Base-by-base conservation (phyloP, 2,888 invertebrate species). In the Carabus problematicus region DNA sequence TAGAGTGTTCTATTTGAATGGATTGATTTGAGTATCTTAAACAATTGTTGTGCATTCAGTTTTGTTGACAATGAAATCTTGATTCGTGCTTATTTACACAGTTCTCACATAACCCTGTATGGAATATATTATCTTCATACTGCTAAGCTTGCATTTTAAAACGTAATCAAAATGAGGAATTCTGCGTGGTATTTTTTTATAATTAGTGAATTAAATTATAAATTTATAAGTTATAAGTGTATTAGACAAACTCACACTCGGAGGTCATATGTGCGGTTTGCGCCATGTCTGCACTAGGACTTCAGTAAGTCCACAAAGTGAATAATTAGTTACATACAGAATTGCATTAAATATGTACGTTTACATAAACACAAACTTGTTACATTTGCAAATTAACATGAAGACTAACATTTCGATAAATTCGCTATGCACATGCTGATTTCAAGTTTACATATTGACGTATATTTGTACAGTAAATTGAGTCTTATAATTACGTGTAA, bases 21-120 rank as follows among this genome's bases (percentile, higher is more conserved):
- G 54, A 67, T 66, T 66, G 58, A 52, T 52, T 43, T 67, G 29
- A 29, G 29, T 29, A 29, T 54, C 29, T 66, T 66, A 42, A 56
- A 40, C 29, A 39, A 39, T 39, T 66, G 67, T 60, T 67, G 41
- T 67, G 67, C 67, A 67, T 67, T 67, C 67, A 67, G 39, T 52
- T 56, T 12, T 56, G 56, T 56, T 29, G 29, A 56, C 11, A 39
- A 39, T 14, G n/a, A 55, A 19, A 19, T 55, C 19, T 19, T 55
- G n/a, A 55, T 16, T 49, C 49, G 49, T 49, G n/a, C n/a, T n/a
- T n/a, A n/a, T 29, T 29, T 29, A 29, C 29, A 29, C 6, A 29
- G 3, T 29, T 29, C 29, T 29, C 29, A 29, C 29, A 29, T 29
- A 29, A n/a, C n/a, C 9, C 19, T 18, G 19, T 14, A n/a, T n/a